phyloP scores from a whole-genome alignment of 2,888 invertebrate species.

The Ptychoptera contaminata region DNA sequence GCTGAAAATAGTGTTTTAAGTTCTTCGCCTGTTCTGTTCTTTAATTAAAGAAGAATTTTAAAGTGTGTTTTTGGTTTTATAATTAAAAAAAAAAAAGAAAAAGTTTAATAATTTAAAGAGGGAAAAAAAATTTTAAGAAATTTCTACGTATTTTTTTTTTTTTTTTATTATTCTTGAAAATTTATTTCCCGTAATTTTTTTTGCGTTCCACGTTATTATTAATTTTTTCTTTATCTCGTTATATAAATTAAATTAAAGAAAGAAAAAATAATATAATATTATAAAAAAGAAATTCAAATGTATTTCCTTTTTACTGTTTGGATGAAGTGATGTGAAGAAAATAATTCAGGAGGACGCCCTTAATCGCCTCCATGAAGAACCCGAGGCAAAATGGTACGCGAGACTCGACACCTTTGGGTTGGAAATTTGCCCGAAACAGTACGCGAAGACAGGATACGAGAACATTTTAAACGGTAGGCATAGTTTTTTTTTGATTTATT shows the following conservation, averaged over 20 bases:
- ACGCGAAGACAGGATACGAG: constrained; percentile 92
- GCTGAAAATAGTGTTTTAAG: constrained; percentile 5
- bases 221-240: no score
- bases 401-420: constrained; percentile 99
- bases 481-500: constrained; percentile 1
- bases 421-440: constrained; percentile 99
- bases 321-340: constrained; percentile 1
- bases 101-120: constrained; percentile 8
- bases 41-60: constrained; percentile 11
- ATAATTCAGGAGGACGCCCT: constrained; percentile 3
- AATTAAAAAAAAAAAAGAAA: constrained; percentile 11
- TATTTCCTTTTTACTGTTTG: constrained; percentile 2
- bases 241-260: background rate
- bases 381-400: constrained; percentile 99
- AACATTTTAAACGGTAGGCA: constrained; percentile 91
- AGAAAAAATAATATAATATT: background rate
- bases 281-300: constrained; percentile 1
- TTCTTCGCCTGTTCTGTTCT: no score
- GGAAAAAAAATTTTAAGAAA: constrained; percentile 9
- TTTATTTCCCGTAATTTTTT: no score
- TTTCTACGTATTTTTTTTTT: constrained; percentile 7
- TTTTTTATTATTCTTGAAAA: no score
- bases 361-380: constrained; percentile 58
- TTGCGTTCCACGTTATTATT: no score
- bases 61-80: no score